phyloP scores from a whole-genome alignment of 2,888 invertebrate genomes.

The Mimachlamys varia region DNA sequence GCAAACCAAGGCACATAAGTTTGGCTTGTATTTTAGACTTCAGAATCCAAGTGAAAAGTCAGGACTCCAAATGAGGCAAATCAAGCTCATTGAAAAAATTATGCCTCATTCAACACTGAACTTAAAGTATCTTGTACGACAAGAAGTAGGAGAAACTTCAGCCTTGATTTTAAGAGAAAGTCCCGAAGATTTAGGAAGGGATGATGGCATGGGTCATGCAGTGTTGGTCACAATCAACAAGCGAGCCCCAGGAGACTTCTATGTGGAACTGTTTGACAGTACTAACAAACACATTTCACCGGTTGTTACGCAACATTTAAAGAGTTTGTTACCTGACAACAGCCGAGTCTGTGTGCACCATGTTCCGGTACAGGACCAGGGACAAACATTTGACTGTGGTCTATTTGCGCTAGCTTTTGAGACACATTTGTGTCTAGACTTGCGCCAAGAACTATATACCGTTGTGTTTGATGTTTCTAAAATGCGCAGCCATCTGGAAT shows the following conservation, averaged over 20 bases:
- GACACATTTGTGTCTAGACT: not conserved
- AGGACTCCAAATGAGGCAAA: not conserved
- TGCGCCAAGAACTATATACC: not conserved
- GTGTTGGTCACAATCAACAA: not conserved
- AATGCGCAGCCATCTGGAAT: not conserved
- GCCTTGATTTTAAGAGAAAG: not conserved
- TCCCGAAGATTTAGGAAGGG: not conserved
- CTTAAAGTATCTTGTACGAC: not conserved
- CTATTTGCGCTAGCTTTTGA: not conserved
- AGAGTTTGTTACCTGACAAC: not conserved
- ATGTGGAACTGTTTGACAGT: not conserved
- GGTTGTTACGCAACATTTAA: not conserved
- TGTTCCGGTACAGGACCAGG: conserved; percentile 2
- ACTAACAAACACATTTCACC: not conserved
- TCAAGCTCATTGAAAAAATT: not conserved
- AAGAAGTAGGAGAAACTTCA: not conserved
- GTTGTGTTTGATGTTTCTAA: not conserved
- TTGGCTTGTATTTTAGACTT: not conserved
- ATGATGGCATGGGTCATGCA: not conserved
- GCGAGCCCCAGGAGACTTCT: not conserved
- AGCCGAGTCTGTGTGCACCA: not conserved
- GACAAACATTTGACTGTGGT: not conserved
- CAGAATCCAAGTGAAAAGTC: not conserved
- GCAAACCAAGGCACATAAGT: not conserved
- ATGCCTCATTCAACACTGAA: not conserved